These are phyloP conservation scores for Cosmia pyralina DNA, from an alignment of 2,888 invertebrate species.

Conservation along the genomic window DNA sequence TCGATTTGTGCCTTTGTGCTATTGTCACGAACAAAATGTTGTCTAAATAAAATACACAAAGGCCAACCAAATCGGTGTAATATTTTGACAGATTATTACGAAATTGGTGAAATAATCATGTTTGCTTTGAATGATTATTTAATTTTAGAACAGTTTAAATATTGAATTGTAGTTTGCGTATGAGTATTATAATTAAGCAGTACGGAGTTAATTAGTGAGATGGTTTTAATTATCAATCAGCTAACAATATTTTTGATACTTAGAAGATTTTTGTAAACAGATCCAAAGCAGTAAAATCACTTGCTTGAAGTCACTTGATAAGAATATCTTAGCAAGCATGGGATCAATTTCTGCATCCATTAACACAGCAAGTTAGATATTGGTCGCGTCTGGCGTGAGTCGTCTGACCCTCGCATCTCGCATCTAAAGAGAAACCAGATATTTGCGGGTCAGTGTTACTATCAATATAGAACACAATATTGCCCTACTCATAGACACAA, in stretches of 20 bases:
- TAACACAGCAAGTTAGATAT: slow-evolving; percentile 37
- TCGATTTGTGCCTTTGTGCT: slow-evolving; percentile 51
- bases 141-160: slow-evolving; percentile 9
- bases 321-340: slow-evolving; percentile 11
- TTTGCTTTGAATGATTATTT: slow-evolving; percentile 14
- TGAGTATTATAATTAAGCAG: background rate
- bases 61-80: slow-evolving; percentile 10
- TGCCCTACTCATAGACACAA: slow-evolving; percentile 24
- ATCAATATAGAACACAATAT: slow-evolving; percentile 36
- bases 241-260: background rate
- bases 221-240: slow-evolving; percentile 3
- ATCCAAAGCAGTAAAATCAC: background rate
- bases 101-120: slow-evolving; percentile 34
- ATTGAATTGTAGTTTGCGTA: background rate
- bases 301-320: background rate
- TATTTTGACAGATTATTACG: slow-evolving; percentile 43
- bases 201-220: background rate
- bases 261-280: background rate
- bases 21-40: slow-evolving; percentile 52
- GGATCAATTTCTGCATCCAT: slow-evolving; percentile 17
- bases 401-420: slow-evolving; percentile 34
- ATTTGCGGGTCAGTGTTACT: slow-evolving; percentile 35
- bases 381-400: slow-evolving; percentile 36
- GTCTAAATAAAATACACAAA: slow-evolving; percentile 51
- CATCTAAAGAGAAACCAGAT: slow-evolving; percentile 43